Percentiles rank a stretch among this genome's conserved stretches.
Evolutionary conservation across 2,888 invertebrate species (phyloP).

Genomic region (Chaetogeoica ovagalla): DNA sequence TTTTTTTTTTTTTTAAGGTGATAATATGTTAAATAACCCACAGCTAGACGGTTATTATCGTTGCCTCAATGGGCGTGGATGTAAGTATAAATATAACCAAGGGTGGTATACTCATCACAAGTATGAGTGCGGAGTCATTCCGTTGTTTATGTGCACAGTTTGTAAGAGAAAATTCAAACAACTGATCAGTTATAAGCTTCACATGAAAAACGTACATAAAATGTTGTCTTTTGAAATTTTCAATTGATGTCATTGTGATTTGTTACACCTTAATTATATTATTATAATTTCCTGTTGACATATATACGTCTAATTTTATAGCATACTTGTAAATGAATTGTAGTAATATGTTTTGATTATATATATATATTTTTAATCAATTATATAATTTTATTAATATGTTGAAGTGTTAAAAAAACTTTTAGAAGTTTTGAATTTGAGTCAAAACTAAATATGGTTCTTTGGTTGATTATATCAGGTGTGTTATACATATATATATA

Average conservation of each 20-base stretch:
- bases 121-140: constrained; percentile 55
- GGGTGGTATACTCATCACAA: constrained; percentile 54
- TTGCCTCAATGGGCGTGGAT: constrained; percentile 52
- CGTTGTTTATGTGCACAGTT: constrained; percentile 55
- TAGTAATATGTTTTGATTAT: background rate
- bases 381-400: background rate
- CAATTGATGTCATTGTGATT: background rate
- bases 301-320: background rate
- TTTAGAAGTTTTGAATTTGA: too few relatives aligned
- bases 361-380: background rate
- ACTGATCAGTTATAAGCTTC: constrained; percentile 53
- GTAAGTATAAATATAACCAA: constrained; percentile 54
- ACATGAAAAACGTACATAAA: constrained; percentile 26
- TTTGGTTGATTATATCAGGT: background rate
- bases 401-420: background rate
- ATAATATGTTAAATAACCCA: background rate
- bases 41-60: constrained; percentile 2
- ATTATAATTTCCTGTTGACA: too few relatives aligned
- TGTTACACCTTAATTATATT: background rate
- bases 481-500: constrained; percentile 27
- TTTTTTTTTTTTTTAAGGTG: constrained; percentile 4
- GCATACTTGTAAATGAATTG: background rate
- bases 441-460: background rate
- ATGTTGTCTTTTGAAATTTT: background rate
- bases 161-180: constrained; percentile 54